These are phyloP conservation scores for Drosophila parthenogenetica DNA, from an alignment of 2,888 invertebrate species.

Conservation along the genomic window DNA sequence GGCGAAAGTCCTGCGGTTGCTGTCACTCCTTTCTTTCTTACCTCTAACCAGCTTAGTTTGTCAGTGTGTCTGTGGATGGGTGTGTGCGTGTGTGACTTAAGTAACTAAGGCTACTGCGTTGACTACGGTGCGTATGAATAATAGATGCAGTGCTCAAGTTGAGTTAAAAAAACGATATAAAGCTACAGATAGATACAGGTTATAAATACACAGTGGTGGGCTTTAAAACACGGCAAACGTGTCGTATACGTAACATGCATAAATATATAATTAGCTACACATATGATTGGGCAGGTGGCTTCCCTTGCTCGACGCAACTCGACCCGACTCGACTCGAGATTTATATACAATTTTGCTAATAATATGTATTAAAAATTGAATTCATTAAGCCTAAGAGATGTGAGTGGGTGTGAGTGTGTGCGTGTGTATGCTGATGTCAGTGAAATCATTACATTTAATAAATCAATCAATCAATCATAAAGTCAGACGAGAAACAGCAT, in stretches of 20 bases:
- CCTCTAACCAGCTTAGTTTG: neutral
- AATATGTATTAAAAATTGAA: constrained; percentile 43
- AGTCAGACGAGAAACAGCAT: constrained; percentile 51
- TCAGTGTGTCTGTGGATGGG: constrained; percentile 4
- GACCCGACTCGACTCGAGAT: neutral
- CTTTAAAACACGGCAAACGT: constrained; percentile 27
- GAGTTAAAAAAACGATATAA: constrained; percentile 29
- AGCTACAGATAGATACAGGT: constrained; percentile 22
- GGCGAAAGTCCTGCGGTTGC: constrained; percentile 42
- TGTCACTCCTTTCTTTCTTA: neutral
- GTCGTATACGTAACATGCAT: constrained; percentile 45
- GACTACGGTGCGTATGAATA: constrained; percentile 69
- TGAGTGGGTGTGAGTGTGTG: neutral
- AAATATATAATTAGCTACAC: constrained; percentile 52
- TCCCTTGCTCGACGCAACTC: constrained; percentile 5
- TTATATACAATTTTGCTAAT: constrained; percentile 15
- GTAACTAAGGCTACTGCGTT: constrained; percentile 57
- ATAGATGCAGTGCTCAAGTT: constrained; percentile 53
- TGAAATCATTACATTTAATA: constrained; percentile 60
- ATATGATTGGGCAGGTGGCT: constrained; percentile 14
- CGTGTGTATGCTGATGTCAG: constrained; percentile 52
- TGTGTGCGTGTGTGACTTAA: constrained; percentile 28
- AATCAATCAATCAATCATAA: constrained; percentile 70
- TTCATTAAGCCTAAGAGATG: constrained; percentile 47
- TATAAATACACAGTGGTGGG: constrained; percentile 1